These are phyloP conservation scores for Echinometra lucunter DNA, from an alignment of 53 echinoderm and acorn worm species.

Conservation along the genomic window DNA sequence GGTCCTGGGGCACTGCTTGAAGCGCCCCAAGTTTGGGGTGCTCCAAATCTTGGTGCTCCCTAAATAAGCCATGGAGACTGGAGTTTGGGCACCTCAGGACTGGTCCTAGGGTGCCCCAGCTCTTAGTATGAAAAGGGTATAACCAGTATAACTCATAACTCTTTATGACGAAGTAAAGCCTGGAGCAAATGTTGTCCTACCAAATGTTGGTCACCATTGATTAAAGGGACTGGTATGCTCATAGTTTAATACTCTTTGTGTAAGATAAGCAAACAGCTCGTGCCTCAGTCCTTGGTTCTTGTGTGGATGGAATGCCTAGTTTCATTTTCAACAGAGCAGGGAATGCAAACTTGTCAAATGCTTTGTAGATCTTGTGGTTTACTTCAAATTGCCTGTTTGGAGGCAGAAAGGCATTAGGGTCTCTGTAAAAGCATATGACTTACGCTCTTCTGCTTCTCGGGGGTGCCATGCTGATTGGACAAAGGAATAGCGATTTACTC, in stretches of 20 bases:
- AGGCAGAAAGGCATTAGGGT: not conserved
- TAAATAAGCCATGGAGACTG: too few relatives aligned
- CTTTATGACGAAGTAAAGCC: too few relatives aligned
- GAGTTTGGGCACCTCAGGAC: too few relatives aligned
- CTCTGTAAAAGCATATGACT: not conserved
- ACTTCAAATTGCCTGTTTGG: not conserved
- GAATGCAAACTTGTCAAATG: not conserved
- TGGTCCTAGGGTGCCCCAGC: too few relatives aligned
- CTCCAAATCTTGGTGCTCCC: too few relatives aligned
- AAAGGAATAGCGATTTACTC: not conserved
- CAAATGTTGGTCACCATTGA: not conserved
- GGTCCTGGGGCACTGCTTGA: too few relatives aligned
- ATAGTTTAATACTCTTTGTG: not conserved
- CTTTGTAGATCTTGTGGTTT: constrained; percentile 33
- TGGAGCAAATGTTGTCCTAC: too few relatives aligned
- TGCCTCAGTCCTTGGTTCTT: not conserved
- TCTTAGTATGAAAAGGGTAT: too few relatives aligned
- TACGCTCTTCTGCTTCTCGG: not conserved
- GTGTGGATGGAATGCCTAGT: constrained; percentile 19
- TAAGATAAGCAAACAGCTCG: not conserved
- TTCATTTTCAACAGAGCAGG: constrained; percentile 20
- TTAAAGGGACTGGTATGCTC: constrained; percentile 38
- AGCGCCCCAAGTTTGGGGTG: too few relatives aligned
- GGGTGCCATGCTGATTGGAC: not conserved
- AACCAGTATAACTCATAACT: too few relatives aligned